Evolutionary conservation across 2,888 invertebrate genomes (phyloP), one percentile per base, ranked within the genome.

Genomic region (Sinohyriopsis cumingii): DNA sequence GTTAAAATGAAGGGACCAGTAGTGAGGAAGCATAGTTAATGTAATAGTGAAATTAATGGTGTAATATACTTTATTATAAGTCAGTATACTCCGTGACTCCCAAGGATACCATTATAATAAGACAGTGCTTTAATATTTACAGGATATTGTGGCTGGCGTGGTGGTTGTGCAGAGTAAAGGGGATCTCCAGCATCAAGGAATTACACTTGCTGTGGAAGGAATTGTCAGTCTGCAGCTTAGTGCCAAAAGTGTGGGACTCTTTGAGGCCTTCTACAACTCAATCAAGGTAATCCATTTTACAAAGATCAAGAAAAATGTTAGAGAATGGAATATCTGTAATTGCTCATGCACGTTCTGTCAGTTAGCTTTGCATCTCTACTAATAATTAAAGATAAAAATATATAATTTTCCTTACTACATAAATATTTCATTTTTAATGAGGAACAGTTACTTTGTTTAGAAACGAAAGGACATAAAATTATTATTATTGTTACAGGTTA

Each of bases 201-300:
- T 98, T 69, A 92, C 92, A n/a, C 91, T 98, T 56, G 92, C 93
- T 0, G 93, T 96, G 91, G 97, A 97, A 86, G 98, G 98, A 7
- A 92, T 93, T 5, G 97, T 97, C 2, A 95, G 94, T 89, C 91
- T 98, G 74, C 97, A 97, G 90, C 91, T 97, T 22, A 97, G 96
- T 89, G 94, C 95, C 20, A 98, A 97, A 90, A 96, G 95, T 91
- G 95, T 95, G 63, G 97, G 97, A 18, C 94, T 97, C 68, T 94
- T 98, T 87, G 98, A 98, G 88, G 96, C 98, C 3, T 97, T 98
- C 89, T 97, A 96, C 83, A 97, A 96, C 89, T 96, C 96, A 19
- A 94, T 97, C 0, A 97, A 97, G 93, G 96, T 96, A 79, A 79
- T 71, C 68, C 72, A 18, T 53, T 59, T 24, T 54, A 61, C 25